phyloP scores from a whole-genome alignment of 2,797 vertebrate species.

The Melanotaenia parkinsoni region DNA sequence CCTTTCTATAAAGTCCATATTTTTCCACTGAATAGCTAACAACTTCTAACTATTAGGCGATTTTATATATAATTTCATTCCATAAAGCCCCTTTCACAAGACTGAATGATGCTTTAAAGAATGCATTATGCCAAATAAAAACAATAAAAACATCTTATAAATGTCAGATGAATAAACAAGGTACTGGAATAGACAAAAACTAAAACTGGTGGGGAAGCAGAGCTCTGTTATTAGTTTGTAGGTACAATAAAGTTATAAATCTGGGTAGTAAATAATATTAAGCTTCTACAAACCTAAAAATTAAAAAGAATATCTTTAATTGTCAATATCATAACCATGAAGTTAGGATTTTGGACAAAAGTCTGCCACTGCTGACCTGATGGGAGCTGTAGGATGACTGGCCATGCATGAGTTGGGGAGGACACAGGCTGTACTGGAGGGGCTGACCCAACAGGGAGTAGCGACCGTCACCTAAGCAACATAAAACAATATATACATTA shows the following conservation, averaged over 20 bases:
- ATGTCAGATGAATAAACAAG: too few relatives aligned
- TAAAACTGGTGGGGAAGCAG: too few relatives aligned
- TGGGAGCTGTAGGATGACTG: slow-evolving; percentile 92
- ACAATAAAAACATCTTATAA: too few relatives aligned
- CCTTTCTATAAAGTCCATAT: neutral
- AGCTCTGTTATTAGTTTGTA: too few relatives aligned
- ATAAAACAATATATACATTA: slow-evolving; percentile 8
- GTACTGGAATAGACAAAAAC: too few relatives aligned
- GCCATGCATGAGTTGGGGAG: slow-evolving; percentile 91
- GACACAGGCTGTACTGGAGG: slow-evolving; percentile 96
- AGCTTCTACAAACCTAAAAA: too few relatives aligned
- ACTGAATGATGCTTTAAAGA: neutral
- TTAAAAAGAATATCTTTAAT: too few relatives aligned
- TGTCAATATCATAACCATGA: too few relatives aligned
- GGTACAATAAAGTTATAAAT: too few relatives aligned
- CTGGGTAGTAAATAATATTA: too few relatives aligned
- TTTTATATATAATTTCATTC: neutral
- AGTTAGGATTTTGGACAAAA: neutral
- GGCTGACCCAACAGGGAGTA: slow-evolving; percentile 96
- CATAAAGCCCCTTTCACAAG: neutral
- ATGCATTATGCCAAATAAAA: too few relatives aligned
- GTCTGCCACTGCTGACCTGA: slow-evolving; percentile 84
- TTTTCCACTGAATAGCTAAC: neutral
- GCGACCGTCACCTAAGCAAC: slow-evolving; percentile 88
- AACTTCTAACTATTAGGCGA: neutral